Evolutionary conservation across 2,888 invertebrate genomes (phyloP).

Genomic region (Melanotus villosus): DNA sequence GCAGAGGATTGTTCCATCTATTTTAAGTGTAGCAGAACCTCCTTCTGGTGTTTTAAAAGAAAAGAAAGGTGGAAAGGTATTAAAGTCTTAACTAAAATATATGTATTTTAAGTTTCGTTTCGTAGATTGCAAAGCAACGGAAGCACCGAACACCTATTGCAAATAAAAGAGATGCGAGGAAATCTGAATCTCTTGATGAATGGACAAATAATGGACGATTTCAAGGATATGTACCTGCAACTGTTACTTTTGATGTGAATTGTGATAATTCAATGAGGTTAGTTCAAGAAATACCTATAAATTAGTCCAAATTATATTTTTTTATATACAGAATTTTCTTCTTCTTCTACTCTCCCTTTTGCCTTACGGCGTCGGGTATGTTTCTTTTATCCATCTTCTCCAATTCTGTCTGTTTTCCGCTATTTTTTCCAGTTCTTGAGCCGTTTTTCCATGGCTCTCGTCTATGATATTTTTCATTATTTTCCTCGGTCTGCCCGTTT

Average conservation of each 20-base stretch:
- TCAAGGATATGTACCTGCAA: constrained; percentile 26
- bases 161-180: constrained; percentile 44
- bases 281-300: too few relatives aligned
- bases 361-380: too few relatives aligned
- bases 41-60: constrained; percentile 57
- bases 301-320: too few relatives aligned
- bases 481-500: too few relatives aligned
- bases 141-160: constrained; percentile 41
- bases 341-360: too few relatives aligned
- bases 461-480: too few relatives aligned
- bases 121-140: constrained; percentile 49
- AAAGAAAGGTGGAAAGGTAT: constrained; percentile 75
- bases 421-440: too few relatives aligned
- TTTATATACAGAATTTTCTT: too few relatives aligned
- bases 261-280: constrained; percentile 23
- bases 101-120: neutral
- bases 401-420: too few relatives aligned
- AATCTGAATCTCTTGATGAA: constrained; percentile 25
- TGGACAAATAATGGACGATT: constrained; percentile 1
- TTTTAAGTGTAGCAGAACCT: constrained; percentile 73
- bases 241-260: constrained; percentile 25
- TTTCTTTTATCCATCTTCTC: too few relatives aligned
- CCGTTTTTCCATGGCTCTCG: too few relatives aligned
- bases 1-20: constrained; percentile 73
- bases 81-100: neutral